phyloP scores from a whole-genome alignment of 2,113 vertebrate species.

The Motacilla alba region DNA sequence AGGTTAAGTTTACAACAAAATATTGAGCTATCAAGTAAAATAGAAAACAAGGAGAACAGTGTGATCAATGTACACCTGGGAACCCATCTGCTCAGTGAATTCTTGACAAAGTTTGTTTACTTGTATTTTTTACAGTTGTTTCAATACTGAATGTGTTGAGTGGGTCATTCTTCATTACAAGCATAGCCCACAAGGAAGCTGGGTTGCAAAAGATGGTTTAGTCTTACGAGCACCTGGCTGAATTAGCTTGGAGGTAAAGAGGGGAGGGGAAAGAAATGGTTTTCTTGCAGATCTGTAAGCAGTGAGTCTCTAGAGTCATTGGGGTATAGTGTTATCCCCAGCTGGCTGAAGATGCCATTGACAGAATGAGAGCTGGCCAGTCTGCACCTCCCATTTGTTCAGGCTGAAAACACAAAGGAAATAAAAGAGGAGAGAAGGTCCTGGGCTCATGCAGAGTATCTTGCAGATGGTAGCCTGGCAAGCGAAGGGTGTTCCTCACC shows the following conservation, averaged over 20 bases:
- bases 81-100: background rate
- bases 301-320: background rate
- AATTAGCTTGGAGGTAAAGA: background rate
- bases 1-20: background rate
- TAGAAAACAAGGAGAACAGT: background rate
- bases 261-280: background rate
- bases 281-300: background rate
- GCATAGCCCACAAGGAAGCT: background rate
- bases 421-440: background rate
- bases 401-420: background rate
- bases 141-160: background rate
- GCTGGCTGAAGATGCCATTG: background rate
- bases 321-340: background rate
- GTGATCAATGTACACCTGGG: background rate
- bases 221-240: background rate
- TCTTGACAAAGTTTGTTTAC: background rate
- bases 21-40: background rate
- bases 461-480: background rate
- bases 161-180: background rate
- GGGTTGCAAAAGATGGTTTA: background rate
- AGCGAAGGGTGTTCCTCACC: background rate
- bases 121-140: background rate
- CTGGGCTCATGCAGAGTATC: background rate
- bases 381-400: background rate
- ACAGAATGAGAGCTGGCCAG: background rate